A percentile compares a stretch with the other conserved stretches of the same genome.
Conservation (phyloP, 2,888 invertebrate species). For the Homarus gammarus region DNA sequence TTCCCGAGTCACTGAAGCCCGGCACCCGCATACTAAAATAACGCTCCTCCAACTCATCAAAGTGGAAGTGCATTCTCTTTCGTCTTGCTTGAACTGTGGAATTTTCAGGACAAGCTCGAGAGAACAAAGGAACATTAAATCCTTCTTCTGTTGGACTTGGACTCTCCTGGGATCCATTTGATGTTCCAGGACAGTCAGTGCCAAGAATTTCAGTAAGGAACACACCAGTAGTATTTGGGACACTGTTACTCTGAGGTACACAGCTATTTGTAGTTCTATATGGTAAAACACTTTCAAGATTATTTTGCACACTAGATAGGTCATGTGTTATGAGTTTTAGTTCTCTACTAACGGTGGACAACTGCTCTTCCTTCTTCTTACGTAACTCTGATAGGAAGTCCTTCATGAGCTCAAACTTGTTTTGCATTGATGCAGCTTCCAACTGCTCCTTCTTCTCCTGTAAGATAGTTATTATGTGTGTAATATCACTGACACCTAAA, state of each 20-base stretch:
- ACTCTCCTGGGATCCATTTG: constrained; percentile 28
- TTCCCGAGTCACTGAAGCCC: constrained; percentile 84
- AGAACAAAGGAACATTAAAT: constrained; percentile 73
- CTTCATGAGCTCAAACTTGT: constrained; percentile 89
- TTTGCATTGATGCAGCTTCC: constrained; percentile 88
- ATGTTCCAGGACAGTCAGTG: constrained; percentile 44
- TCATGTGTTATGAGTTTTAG: constrained; percentile 88
- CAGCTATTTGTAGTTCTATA: constrained; percentile 31
- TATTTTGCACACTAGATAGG: constrained; percentile 85
- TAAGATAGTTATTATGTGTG: constrained; percentile 88
- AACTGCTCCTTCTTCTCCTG: constrained; percentile 88
- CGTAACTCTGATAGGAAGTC: constrained; percentile 90
- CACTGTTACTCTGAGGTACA: constrained; percentile 46
- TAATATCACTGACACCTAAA: constrained; percentile 81
- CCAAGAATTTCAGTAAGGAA: constrained; percentile 53
- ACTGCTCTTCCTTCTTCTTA: constrained; percentile 85
- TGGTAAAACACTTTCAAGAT: constrained; percentile 44
- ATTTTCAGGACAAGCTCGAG: constrained; percentile 54
- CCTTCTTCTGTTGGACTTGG: constrained; percentile 66
- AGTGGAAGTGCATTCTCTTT: constrained; percentile 88
- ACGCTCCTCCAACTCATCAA: constrained; percentile 92
- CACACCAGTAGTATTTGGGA: constrained; percentile 56
- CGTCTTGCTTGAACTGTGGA: constrained; percentile 66
- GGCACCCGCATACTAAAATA: constrained; percentile 89
- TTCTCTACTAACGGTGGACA: constrained; percentile 85